Evolutionary conservation across 2,797 vertebrate genomes (phyloP).

Genomic region (Centropyge bicolor): DNA sequence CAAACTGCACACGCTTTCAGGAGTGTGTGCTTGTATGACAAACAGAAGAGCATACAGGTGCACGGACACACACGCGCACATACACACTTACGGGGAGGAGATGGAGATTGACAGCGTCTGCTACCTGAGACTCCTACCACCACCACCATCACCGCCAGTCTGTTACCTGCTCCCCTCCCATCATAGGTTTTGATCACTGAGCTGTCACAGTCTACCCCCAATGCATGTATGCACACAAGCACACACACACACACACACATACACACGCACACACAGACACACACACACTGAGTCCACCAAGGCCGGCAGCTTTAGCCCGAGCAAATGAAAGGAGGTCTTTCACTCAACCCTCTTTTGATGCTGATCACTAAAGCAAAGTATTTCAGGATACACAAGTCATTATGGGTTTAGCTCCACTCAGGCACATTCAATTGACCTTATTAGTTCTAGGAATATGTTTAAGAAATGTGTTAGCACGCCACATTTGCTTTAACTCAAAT

Average conservation of each 20-base stretch:
- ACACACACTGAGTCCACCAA: constrained; percentile 44
- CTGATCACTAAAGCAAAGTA: constrained; percentile 84
- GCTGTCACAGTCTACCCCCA: constrained; percentile 69
- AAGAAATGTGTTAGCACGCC: constrained; percentile 49
- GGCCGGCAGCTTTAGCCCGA: constrained; percentile 84
- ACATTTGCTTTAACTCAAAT: constrained; percentile 41
- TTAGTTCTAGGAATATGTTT: constrained; percentile 65
- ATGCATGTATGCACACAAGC: constrained; percentile 25
- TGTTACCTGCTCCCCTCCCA: constrained; percentile 67
- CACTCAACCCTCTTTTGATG: constrained; percentile 83
- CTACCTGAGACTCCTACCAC: constrained; percentile 66
- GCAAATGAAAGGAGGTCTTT: constrained; percentile 87
- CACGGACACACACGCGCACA: constrained; percentile 4
- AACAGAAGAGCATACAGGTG: constrained; percentile 50
- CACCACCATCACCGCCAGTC: constrained; percentile 33
- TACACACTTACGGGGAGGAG: constrained; percentile 35
- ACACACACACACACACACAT: constrained; percentile 36
- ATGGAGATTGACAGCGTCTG: constrained; percentile 73
- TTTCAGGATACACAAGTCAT: constrained; percentile 81
- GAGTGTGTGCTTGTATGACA: constrained; percentile 37
- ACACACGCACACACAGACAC: constrained; percentile 31
- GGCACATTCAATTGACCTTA: constrained; percentile 73
- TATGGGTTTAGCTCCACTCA: constrained; percentile 72
- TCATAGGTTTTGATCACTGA: constrained; percentile 80
- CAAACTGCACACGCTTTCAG: constrained; percentile 32